phyloP scores from a whole-genome alignment of 2,797 vertebrate genomes.

The Microhierax caerulescens region DNA sequence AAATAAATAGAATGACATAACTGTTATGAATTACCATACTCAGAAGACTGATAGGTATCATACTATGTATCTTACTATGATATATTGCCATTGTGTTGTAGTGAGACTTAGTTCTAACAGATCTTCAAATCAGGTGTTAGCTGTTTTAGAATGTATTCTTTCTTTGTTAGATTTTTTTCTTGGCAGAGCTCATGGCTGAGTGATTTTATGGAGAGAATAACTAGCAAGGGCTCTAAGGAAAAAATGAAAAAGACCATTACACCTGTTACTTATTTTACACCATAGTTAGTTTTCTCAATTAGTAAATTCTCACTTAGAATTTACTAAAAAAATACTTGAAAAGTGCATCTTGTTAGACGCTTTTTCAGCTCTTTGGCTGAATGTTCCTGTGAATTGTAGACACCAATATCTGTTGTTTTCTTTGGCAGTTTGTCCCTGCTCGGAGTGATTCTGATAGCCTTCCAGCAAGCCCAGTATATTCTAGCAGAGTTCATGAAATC shows the following conservation, averaged over 20 bases:
- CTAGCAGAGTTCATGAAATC: slow-evolving; percentile 90
- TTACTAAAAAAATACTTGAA: neutral
- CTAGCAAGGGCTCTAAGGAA: neutral
- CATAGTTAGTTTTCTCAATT: neutral
- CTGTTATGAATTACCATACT: neutral
- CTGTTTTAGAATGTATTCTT: neutral
- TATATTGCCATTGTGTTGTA: neutral
- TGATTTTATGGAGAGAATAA: neutral
- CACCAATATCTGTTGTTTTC: neutral
- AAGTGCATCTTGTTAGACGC: neutral
- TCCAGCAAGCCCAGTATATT: slow-evolving; percentile 95
- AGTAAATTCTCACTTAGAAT: neutral
- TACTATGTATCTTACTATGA: neutral
- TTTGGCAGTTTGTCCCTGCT: slow-evolving; percentile 88
- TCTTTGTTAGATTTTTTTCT: neutral
- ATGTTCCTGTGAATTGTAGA: neutral
- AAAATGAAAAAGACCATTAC: neutral
- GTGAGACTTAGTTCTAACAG: neutral
- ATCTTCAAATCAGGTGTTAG: neutral
- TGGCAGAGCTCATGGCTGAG: neutral
- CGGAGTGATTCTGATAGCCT: slow-evolving; percentile 93
- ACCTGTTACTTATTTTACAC: neutral
- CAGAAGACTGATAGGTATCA: neutral
- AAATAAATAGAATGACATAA: neutral
- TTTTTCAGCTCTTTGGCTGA: neutral